Percentiles rank a stretch among this genome's conserved stretches.
Evolutionary conservation across 2,113 vertebrate species (phyloP).

Genomic region (Xenus cinereus): DNA sequence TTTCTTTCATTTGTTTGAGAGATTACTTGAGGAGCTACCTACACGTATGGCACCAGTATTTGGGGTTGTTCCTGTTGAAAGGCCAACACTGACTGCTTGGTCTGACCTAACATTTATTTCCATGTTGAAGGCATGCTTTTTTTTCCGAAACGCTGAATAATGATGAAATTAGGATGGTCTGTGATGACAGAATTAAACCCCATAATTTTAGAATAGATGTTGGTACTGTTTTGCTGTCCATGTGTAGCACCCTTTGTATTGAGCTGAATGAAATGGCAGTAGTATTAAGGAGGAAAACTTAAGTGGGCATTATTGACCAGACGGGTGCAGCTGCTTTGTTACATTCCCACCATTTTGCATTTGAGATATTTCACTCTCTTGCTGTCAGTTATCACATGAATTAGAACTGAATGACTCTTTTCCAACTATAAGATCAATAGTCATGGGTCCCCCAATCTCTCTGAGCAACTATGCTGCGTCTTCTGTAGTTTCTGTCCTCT

Average conservation of each 20-base stretch:
- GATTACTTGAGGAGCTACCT: neutral
- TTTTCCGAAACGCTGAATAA: neutral
- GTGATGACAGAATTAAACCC: neutral
- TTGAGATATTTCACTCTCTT: neutral
- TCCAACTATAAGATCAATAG: neutral
- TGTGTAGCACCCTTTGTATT: neutral
- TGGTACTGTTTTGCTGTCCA: neutral
- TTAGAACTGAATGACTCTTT: neutral
- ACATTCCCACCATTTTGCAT: neutral
- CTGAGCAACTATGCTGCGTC: neutral
- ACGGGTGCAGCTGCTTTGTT: neutral
- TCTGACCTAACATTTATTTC: neutral
- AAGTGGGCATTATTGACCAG: neutral
- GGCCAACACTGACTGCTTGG: neutral
- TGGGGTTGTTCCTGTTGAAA: neutral
- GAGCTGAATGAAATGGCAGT: neutral
- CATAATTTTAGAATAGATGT: neutral
- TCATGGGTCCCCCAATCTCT: rapidly evolving
- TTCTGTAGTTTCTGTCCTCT: neutral
- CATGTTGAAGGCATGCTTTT: neutral
- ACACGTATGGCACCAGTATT: neutral
- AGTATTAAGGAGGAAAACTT: neutral
- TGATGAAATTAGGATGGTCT: neutral
- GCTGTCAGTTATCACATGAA: neutral
- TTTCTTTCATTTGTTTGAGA: neutral